phyloP scores from a whole-genome alignment of 2,113 vertebrate genomes.

The Cnemophilus loriae region DNA sequence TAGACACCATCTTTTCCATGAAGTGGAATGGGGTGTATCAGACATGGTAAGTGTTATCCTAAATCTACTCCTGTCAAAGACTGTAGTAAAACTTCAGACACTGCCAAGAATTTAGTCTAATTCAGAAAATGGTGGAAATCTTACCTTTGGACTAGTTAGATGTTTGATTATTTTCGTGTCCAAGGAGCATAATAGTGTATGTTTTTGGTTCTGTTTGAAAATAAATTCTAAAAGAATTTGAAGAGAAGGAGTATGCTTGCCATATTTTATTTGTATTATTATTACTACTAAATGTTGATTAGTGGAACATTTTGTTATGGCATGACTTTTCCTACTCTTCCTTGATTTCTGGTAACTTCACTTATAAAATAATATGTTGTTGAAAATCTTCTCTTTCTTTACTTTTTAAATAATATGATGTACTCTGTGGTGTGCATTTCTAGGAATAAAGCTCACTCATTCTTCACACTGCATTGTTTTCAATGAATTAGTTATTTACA shows the following conservation, averaged over 20 bases:
- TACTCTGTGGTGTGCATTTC: background rate
- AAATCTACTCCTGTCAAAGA: background rate
- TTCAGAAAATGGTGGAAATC: background rate
- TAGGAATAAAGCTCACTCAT: background rate
- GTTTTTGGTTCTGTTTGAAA: background rate
- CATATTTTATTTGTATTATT: background rate
- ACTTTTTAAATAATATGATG: background rate
- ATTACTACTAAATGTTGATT: background rate
- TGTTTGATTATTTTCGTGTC: background rate
- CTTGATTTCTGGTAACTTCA: background rate
- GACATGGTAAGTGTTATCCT: background rate
- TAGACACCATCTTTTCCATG: background rate
- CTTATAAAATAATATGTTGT: background rate
- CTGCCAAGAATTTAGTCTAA: background rate
- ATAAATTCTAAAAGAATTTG: background rate
- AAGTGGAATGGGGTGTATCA: background rate
- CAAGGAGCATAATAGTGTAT: background rate
- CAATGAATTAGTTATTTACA: background rate
- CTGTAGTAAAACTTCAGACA: background rate
- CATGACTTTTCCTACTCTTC: background rate
- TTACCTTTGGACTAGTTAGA: background rate
- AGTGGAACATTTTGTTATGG: background rate
- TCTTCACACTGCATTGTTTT: background rate
- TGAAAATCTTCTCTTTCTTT: background rate
- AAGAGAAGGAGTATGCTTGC: background rate